Percentiles rank a stretch among this genome's conserved stretches.
These are phyloP conservation scores for Squalus acanthias DNA, from an alignment of 2,797 vertebrate species.

Conservation along the genomic window DNA sequence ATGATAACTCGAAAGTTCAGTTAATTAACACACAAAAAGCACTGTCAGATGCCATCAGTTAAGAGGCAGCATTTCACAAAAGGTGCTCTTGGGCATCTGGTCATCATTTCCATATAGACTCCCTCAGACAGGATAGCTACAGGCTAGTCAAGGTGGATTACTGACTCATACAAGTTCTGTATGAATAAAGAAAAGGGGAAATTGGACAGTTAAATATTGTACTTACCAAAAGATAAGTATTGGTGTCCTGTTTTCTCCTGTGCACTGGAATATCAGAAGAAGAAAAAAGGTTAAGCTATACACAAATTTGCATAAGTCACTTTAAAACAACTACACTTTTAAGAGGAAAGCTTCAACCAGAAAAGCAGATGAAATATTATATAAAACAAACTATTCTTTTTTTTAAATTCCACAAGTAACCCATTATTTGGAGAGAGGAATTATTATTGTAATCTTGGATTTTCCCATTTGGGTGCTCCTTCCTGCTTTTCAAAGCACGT, in stretches of 20 bases:
- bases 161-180: background rate
- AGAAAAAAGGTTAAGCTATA: background rate
- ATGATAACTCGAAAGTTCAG: background rate
- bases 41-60: background rate
- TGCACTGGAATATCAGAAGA: background rate
- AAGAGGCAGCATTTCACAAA: background rate
- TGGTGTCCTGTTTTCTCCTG: conserved; percentile 21
- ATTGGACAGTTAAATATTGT: background rate
- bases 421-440: background rate
- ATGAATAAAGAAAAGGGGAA: no score
- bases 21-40: background rate
- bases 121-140: background rate
- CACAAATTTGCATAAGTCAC: background rate
- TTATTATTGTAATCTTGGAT: background rate
- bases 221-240: conserved; percentile 34
- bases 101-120: background rate
- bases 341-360: background rate
- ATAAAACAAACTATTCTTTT: background rate
- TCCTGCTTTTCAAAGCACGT: background rate
- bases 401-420: background rate
- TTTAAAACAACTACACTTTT: background rate
- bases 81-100: background rate
- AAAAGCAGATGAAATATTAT: background rate
- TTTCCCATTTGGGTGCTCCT: background rate
- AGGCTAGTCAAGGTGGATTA: background rate